Conservation (phyloP, 2,113 vertebrate genomes). For the Dinomys branickii region DNA sequence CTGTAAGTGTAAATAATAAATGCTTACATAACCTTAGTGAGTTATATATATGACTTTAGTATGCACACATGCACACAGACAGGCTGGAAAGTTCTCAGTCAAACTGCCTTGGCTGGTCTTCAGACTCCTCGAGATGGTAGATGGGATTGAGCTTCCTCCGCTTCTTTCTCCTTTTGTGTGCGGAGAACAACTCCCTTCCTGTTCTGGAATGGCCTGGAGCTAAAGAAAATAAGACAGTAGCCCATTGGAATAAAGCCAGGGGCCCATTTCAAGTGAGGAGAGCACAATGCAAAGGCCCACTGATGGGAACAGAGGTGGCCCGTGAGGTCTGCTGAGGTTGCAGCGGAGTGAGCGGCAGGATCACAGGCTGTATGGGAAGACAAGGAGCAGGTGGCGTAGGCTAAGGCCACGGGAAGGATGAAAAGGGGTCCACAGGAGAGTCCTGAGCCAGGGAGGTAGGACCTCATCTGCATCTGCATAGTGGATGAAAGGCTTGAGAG, state of each 20-base stretch:
- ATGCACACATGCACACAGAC: rapidly evolving
- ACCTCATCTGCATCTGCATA: not conserved
- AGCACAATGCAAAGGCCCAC: not conserved
- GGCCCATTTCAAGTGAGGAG: not conserved
- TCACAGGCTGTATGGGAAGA: not conserved
- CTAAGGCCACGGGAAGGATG: rapidly evolving
- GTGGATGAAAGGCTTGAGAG: rapidly evolving
- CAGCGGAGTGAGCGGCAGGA: not conserved
- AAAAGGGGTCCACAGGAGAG: not conserved
- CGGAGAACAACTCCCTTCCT: not conserved
- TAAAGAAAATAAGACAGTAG: not conserved
- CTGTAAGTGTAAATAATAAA: not conserved
- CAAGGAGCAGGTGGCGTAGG: not conserved
- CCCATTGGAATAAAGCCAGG: not conserved
- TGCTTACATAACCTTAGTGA: no score
- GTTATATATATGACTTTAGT: rapidly evolving
- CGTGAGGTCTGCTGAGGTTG: no score
- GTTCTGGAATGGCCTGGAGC: not conserved
- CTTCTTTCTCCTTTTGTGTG: not conserved
- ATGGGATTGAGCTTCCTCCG: not conserved
- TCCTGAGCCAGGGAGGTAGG: not conserved
- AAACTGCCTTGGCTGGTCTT: not conserved
- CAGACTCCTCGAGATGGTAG: not conserved
- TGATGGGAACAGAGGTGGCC: not conserved
- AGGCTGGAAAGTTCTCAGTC: not conserved